These are phyloP conservation scores for Fukomys damarensis DNA, from an alignment of 2,113 vertebrate species.

Conservation along the genomic window DNA sequence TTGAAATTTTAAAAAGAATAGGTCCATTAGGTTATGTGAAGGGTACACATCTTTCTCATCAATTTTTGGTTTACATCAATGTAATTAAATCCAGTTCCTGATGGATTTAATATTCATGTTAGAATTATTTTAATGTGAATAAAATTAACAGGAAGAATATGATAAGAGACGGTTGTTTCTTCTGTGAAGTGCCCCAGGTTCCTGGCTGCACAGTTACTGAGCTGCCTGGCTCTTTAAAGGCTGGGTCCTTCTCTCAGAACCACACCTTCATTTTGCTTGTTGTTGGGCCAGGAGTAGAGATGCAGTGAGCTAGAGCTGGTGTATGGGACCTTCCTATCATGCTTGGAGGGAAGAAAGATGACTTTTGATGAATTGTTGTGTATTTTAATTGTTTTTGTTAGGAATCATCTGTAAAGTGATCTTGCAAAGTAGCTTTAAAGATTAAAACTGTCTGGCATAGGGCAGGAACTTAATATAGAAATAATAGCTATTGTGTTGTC, in stretches of 20 bases:
- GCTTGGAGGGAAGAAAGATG: neutral
- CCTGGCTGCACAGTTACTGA: neutral
- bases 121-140: slow-evolving; percentile 57
- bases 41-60: neutral
- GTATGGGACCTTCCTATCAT: neutral
- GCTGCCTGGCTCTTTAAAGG: neutral
- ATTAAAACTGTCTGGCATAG: slow-evolving; percentile 11
- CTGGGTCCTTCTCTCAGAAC: neutral
- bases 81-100: slow-evolving; percentile 35
- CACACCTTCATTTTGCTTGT: neutral
- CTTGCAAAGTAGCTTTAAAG: slow-evolving; percentile 12
- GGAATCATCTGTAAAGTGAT: neutral
- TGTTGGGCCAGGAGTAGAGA: neutral
- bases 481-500: neutral
- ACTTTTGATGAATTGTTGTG: neutral
- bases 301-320: neutral
- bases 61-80: slow-evolving; percentile 39
- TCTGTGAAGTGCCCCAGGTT: neutral
- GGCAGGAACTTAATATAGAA: neutral
- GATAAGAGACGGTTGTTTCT: neutral
- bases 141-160: slow-evolving; percentile 39
- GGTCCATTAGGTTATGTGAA: neutral
- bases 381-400: neutral
- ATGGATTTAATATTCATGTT: slow-evolving; percentile 27
- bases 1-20: slow-evolving; percentile 7